Evolutionary conservation across 2,113 vertebrate genomes (phyloP), one percentile per base, ranked within the genome.

Genomic region (Solenodon paradoxus): DNA sequence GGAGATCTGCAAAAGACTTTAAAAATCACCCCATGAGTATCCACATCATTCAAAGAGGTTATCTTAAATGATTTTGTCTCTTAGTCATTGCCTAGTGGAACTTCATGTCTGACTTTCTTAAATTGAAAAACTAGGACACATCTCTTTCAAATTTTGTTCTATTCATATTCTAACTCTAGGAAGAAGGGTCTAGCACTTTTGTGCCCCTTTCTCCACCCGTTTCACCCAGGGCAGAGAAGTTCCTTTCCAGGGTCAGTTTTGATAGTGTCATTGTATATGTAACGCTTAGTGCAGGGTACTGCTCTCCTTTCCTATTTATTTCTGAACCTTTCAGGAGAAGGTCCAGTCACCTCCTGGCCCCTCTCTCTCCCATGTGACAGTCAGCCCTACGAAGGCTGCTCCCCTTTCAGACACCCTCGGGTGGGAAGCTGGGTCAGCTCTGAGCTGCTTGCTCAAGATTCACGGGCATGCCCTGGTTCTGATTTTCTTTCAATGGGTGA

Each of bases 1-100:
- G 99, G 95, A 99, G 99, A 97, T 99, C 99, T 97, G 99, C 99
- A 99, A 99, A 99, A 97, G 99, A 99, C 99, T 99, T 98, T 97
- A 97, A 98, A 98, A 97, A 98, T 88, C 80, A 97, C 12, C 84
- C 63, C 40, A 40, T 98, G 85, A 98, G 97, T 74, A 80, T n/a
- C 90, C 26, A 85, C 7, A 55, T 40, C 20, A 24, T 75, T 64
- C 20, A 59, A 59, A 79, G 45, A 92, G 24, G 0, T 57, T 77
- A 61, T 20, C 20, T 49, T 88, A 81, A n/a, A 47, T 68, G 35
- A 1, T 28, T 12, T 20, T 75, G 80, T 92, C 49, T 22, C 75
- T 84, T 85, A 64, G 75, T 47, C 13, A 55, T 28, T 51, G 17
- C 59, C 32, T 71, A 4, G 35, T 53, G 19, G 26, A 72, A 89